phyloP scores from a whole-genome alignment of 1,140 invertebrate genomes.

The Ylistrum balloti region DNA sequence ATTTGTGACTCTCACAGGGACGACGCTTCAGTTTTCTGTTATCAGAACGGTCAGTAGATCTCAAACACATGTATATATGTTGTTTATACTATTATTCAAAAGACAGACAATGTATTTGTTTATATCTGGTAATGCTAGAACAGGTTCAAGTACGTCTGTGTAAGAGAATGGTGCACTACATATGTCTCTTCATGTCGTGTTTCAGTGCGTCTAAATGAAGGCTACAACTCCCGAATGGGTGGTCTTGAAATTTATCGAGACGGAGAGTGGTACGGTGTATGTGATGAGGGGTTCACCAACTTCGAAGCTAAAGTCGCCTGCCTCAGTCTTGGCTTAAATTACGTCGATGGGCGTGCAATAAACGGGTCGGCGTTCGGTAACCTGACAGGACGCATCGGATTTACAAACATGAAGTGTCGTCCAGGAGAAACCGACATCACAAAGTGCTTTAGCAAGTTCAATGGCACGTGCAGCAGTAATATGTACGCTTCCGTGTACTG shows the following conservation, averaged over 20 bases:
- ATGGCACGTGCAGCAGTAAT: slow-evolving; percentile 58
- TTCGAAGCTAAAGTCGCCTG: slow-evolving; percentile 70
- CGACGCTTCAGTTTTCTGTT: slow-evolving; percentile 78
- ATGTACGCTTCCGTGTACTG: slow-evolving; percentile 69
- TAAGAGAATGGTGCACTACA: no score
- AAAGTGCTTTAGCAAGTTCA: slow-evolving; percentile 55
- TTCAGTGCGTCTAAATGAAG: slow-evolving; percentile 72
- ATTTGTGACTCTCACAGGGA: slow-evolving; percentile 71
- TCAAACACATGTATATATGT: not conserved
- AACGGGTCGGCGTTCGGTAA: slow-evolving; percentile 68
- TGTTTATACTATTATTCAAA: not conserved
- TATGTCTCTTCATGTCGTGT: slow-evolving; percentile 42
- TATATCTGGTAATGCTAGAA: no score
- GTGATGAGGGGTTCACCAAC: slow-evolving; percentile 71
- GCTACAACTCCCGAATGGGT: slow-evolving; percentile 65
- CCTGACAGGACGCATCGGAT: slow-evolving; percentile 53
- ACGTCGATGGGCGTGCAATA: slow-evolving; percentile 67
- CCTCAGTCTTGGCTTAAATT: slow-evolving; percentile 66
- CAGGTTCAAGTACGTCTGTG: no score
- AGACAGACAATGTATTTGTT: not conserved
- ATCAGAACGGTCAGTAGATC: slow-evolving; percentile 71
- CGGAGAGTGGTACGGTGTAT: slow-evolving; percentile 72
- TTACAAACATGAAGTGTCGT: slow-evolving; percentile 65
- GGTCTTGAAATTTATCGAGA: slow-evolving; percentile 68
- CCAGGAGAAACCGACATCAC: slow-evolving; percentile 56